A percentile compares a stretch with the other conserved stretches of the same genome.
Conservation (phyloP, 2,888 invertebrate genomes). For the Terebella lapidaria region DNA sequence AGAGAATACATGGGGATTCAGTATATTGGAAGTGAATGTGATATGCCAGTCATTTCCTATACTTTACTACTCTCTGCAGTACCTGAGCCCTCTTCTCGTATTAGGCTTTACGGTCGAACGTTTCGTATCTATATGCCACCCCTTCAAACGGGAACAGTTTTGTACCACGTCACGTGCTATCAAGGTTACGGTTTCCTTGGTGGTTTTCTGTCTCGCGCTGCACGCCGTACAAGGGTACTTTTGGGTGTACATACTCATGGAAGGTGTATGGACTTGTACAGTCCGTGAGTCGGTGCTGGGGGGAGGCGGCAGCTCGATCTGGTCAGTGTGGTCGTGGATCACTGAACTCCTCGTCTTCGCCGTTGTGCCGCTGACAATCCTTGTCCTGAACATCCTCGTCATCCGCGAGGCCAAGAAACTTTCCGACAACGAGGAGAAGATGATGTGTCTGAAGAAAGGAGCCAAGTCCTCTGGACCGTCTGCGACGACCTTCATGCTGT, state of each 20-base stretch:
- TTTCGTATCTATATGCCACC: constrained; percentile 51
- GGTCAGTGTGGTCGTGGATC: constrained; percentile 46
- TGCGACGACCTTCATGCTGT: constrained; percentile 49
- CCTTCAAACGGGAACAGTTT: constrained; percentile 43
- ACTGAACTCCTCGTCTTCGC: constrained; percentile 48
- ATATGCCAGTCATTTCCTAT: constrained; percentile 47
- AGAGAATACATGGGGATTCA: constrained; percentile 37
- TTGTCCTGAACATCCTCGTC: constrained; percentile 48
- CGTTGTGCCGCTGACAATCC: constrained; percentile 45
- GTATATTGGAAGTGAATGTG: constrained; percentile 33
- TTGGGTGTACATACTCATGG: constrained; percentile 31
- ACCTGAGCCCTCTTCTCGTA: constrained; percentile 46
- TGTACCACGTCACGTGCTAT: constrained; percentile 43
- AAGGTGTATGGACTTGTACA: constrained; percentile 22
- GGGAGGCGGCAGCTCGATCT: constrained; percentile 34
- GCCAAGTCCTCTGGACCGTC: constrained; percentile 28
- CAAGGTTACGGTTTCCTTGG: constrained; percentile 35
- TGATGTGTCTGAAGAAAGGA: constrained; percentile 13
- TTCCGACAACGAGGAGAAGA: constrained; percentile 20
- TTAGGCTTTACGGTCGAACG: constrained; percentile 51
- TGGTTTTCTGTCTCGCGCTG: constrained; percentile 33
- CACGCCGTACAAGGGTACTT: constrained; percentile 48
- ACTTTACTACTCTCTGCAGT: constrained; percentile 44
- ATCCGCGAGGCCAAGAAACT: constrained; percentile 40
- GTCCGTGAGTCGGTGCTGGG: constrained; percentile 27